These are phyloP conservation scores for Urosaurus nigricauda DNA, from an alignment of 2,797 vertebrate species.

Conservation along the genomic window DNA sequence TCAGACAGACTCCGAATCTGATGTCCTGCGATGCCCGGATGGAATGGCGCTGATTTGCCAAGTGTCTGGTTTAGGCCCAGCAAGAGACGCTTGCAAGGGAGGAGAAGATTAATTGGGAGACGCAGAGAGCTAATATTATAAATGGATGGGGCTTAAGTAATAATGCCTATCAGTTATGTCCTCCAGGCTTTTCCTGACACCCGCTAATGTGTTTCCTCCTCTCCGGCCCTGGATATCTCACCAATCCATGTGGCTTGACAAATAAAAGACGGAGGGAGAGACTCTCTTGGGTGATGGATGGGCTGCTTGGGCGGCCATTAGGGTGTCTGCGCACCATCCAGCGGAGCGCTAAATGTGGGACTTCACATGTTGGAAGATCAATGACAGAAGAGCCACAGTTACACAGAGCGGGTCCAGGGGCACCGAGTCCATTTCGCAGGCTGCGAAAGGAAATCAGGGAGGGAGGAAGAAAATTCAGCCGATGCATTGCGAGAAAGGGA, in stretches of 20 bases:
- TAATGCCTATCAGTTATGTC: slow-evolving; percentile 37
- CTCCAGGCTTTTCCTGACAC: slow-evolving; percentile 7
- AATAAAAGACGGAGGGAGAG: not conserved
- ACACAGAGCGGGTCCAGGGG: too few relatives aligned
- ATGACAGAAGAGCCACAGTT: not conserved
- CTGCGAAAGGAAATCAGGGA: not conserved
- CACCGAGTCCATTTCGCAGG: not conserved
- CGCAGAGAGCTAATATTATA: slow-evolving; percentile 31
- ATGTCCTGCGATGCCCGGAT: too few relatives aligned
- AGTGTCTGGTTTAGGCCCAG: not conserved
- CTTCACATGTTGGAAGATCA: not conserved
- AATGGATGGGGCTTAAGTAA: slow-evolving; percentile 39
- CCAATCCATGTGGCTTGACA: not conserved
- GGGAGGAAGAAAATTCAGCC: not conserved
- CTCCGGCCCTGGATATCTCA: slow-evolving; percentile 16
- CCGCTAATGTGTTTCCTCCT: not conserved
- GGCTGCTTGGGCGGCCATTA: slow-evolving; percentile 11
- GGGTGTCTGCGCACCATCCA: not conserved
- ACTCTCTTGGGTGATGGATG: slow-evolving; percentile 3
- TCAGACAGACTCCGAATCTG: too few relatives aligned
- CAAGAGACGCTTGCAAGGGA: not conserved
- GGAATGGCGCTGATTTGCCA: not conserved
- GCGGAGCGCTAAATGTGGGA: not conserved
- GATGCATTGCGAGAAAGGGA: not conserved
- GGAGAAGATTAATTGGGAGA: slow-evolving; percentile 43